Conservation (phyloP, 1,140 invertebrate species). For the Calycopis cecrops region DNA sequence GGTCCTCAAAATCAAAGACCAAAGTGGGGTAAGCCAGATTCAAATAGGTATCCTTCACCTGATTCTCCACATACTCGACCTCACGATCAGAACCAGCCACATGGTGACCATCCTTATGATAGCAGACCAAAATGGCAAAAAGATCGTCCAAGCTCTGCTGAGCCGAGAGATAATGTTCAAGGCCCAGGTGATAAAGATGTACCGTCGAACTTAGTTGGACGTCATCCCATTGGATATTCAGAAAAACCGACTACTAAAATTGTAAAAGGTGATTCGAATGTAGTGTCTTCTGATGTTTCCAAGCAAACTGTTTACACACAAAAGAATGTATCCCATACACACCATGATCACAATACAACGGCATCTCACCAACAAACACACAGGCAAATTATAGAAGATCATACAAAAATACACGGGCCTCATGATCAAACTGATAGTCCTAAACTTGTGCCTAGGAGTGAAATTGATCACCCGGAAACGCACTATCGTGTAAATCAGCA, state of each 20-base stretch:
- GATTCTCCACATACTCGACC: neutral
- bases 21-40: constrained; percentile 70
- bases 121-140: neutral
- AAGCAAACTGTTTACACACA: neutral
- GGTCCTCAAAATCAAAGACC: constrained; percentile 37
- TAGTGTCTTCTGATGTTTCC: constrained; percentile 10
- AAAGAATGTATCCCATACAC: constrained; percentile 11
- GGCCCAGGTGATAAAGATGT: neutral
- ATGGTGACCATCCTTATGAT: constrained; percentile 4
- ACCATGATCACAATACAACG: constrained; percentile 20
- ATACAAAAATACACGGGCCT: neutral
- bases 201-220: neutral
- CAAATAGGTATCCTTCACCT: constrained; percentile 73
- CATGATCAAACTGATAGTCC: neutral
- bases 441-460: neutral
- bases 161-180: neutral
- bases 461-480: constrained; percentile 20
- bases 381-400: neutral
- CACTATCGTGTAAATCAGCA: constrained; percentile 23
- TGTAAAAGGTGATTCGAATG: constrained; percentile 3
- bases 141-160: constrained; percentile 3
- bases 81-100: neutral
- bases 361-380: constrained; percentile 31
- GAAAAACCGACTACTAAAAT: neutral
- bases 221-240: neutral